Base-by-base conservation (phyloP, 2,888 invertebrate species). In the Noctua janthe region DNA sequence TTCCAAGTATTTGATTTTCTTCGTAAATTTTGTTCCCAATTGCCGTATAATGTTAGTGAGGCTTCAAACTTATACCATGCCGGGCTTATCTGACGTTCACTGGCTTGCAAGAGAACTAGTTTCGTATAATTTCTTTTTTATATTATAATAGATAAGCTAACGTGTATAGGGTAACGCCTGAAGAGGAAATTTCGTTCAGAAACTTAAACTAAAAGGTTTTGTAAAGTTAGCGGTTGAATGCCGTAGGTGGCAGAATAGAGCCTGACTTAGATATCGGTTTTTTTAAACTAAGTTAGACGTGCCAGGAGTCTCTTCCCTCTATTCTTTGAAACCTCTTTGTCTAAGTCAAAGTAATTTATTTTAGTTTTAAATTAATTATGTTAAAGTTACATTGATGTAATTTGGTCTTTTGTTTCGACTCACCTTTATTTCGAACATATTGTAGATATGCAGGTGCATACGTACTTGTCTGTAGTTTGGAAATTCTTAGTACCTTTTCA, bases 81-180 rank as follows among this genome's bases (percentile, higher is more conserved):
- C 72, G 75, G 78, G 89, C 91, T 93, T 93, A 93, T 92, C 93
- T 90, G 83, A 86, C 86, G 82, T 87, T 83, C 84, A 71, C 80
- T 80, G 71, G 64, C 69, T 88, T 89, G 85, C 84, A 86, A 23
- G 83, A 80, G 71, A 89, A 91, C 89, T 91, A 90, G 91, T 89
- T 88, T 85, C 78, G 69, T 85, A 89, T 92, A 91, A 93, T 92
- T 92, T 90, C 89, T 91, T 89, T 91, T 90, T 91, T 88, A 89
- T 90, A 91, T 90, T 90, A 89, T 86, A 92, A 91, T 89, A 92
- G 92, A 91, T 91, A 92, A 91, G 90, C 84, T 84, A 85, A 85
- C 87, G 88, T 90, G 87, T 90, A 89, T 91, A 81, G 87, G 66
- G 83, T 86, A 87, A 85, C 81, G 86, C 84, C 83, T 85, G 77